These are phyloP conservation scores for Phrynosoma blainvillii DNA, from an alignment of 2,113 vertebrate species.

Conservation along the genomic window DNA sequence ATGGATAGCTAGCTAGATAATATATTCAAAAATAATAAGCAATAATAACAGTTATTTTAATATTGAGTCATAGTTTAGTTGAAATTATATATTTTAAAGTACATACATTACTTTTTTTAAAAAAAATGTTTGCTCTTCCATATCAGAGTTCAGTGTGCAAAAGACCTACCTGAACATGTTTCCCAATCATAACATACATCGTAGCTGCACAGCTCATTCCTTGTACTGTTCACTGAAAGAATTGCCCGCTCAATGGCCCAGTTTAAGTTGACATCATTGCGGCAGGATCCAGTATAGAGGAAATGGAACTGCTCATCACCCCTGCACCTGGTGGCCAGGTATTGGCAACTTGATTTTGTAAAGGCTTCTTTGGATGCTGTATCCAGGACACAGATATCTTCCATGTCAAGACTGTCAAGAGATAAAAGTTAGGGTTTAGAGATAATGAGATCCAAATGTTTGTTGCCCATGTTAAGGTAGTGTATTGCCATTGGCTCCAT, in stretches of 20 bases:
- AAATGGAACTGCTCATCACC: slow-evolving; percentile 80
- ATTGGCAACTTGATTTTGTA: slow-evolving; percentile 82
- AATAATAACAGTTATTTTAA: background rate
- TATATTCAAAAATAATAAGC: no score
- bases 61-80: background rate
- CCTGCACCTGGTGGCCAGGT: slow-evolving; percentile 82
- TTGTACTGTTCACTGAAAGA: slow-evolving; percentile 79
- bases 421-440: slow-evolving; percentile 26
- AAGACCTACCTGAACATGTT: slow-evolving; percentile 82
- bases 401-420: slow-evolving; percentile 73
- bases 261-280: slow-evolving; percentile 54
- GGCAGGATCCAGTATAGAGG: slow-evolving; percentile 78
- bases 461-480: background rate
- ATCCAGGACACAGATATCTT: slow-evolving; percentile 84
- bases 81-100: background rate
- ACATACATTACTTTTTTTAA: background rate
- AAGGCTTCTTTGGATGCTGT: slow-evolving; percentile 53
- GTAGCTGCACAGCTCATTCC: slow-evolving; percentile 79
- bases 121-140: background rate
- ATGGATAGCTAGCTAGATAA: no score
- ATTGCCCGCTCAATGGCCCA: slow-evolving; percentile 84
- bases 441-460: background rate
- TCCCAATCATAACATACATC: slow-evolving; percentile 94
- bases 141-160: background rate
- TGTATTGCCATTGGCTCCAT: background rate